Conservation (phyloP, 2,113 vertebrate species). For the Channa maculata region DNA sequence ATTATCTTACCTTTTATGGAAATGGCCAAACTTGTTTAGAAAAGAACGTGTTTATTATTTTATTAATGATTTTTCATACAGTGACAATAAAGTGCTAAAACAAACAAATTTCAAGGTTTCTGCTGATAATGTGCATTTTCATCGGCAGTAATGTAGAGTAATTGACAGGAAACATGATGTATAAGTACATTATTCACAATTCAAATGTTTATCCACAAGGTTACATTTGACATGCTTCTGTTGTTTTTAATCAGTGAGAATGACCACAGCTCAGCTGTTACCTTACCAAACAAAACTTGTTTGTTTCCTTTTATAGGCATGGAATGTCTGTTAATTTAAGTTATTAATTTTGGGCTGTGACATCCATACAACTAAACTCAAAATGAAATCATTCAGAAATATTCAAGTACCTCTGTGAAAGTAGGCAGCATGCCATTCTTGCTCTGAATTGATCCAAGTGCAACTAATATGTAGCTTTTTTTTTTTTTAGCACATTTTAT, state of each 20-base stretch:
- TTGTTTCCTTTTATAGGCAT: no score
- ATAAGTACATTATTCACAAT: slow-evolving; percentile 1
- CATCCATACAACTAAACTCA: not conserved
- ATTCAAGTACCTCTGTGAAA: not conserved
- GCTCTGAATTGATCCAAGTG: not conserved
- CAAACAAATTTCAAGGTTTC: slow-evolving; percentile 21
- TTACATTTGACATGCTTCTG: no score
- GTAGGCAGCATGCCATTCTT: not conserved
- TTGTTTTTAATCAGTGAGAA: not conserved
- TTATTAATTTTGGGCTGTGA: not conserved
- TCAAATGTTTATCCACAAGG: no score
- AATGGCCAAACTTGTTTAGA: slow-evolving; percentile 68
- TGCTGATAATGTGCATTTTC: slow-evolving; percentile 4
- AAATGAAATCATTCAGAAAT: not conserved
- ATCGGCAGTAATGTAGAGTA: not conserved
- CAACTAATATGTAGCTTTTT: not conserved
- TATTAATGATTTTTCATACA: slow-evolving; percentile 78
- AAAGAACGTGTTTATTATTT: slow-evolving; percentile 64
- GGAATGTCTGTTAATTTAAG: not conserved
- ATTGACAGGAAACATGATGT: not conserved
- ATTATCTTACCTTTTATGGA: slow-evolving; percentile 51
- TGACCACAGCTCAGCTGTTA: not conserved
- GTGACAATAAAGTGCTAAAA: slow-evolving; percentile 78
- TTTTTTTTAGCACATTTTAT: slow-evolving; percentile 4
- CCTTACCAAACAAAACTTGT: not conserved